A percentile compares a stretch with the other conserved stretches of the same genome.
phyloP scores from a whole-genome alignment of 30 jellyfish, hydroid and myxozoan genomes.

The Nemopilema nomurai region DNA sequence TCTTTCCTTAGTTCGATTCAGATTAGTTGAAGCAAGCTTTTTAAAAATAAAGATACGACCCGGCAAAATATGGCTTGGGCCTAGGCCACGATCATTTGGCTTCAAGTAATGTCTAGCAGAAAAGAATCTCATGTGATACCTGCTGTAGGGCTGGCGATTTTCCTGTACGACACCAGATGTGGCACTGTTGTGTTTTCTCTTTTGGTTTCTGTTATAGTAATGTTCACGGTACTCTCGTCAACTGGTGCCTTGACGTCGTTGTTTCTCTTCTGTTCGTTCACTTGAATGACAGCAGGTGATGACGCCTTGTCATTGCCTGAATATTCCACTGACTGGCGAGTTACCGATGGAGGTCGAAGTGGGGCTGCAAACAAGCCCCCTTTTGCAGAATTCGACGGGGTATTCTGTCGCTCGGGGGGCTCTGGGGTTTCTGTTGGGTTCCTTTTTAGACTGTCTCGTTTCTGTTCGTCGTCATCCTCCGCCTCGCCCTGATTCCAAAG shows the following conservation, averaged over 20 bases:
- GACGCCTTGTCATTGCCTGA: background rate
- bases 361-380: slow-evolving; percentile 26
- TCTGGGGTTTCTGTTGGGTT: background rate
- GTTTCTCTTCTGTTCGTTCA: slow-evolving; percentile 7
- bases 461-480: slow-evolving; percentile 67
- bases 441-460: slow-evolving; percentile 39
- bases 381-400: slow-evolving; percentile 23
- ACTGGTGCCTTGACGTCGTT: slow-evolving; percentile 2
- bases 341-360: slow-evolving; percentile 49
- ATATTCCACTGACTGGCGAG: slow-evolving; percentile 30
- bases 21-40: no score
- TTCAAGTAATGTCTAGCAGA: background rate
- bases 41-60: no score
- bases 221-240: slow-evolving; percentile 7
- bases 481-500: slow-evolving; percentile 62
- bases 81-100: background rate
- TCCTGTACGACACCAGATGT: slow-evolving; percentile 42
- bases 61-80: background rate
- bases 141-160: slow-evolving; percentile 23
- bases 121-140: background rate
- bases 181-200: slow-evolving; percentile 23
- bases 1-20: no score
- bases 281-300: slow-evolving; percentile 21
- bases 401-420: background rate
- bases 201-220: slow-evolving; percentile 4